These are phyloP conservation scores for Microctenopoma steveboyesi DNA, from an alignment of 2,797 vertebrate species.

Conservation along the genomic window DNA sequence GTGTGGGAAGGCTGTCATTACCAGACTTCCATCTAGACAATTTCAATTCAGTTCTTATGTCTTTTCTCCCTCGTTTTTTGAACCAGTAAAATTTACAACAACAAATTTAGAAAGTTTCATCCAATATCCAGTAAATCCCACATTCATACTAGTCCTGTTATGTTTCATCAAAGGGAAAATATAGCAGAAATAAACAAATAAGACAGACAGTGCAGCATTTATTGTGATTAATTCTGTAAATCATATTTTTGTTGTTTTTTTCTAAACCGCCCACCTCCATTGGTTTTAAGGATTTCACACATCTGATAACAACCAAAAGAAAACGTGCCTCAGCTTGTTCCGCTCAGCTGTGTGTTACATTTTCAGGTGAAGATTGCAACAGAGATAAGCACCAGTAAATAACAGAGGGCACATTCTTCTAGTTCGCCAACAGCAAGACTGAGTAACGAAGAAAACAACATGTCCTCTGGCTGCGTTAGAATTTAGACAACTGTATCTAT, in stretches of 20 bases:
- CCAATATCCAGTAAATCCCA: too few relatives aligned
- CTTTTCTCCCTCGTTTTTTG: too few relatives aligned
- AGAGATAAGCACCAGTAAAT: neutral
- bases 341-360: neutral
- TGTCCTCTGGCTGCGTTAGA: neutral
- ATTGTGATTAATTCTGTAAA: neutral
- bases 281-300: neutral
- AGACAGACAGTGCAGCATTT: neutral
- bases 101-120: too few relatives aligned
- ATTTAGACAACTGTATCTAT: conserved; percentile 1
- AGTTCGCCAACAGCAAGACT: neutral
- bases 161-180: neutral
- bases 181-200: neutral
- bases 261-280: neutral
- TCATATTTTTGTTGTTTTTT: neutral
- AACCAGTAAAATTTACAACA: too few relatives aligned
- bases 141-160: too few relatives aligned
- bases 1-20: neutral
- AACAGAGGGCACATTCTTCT: conserved; percentile 2
- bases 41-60: neutral
- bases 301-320: neutral
- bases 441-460: neutral
- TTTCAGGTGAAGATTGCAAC: neutral
- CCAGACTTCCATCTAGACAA: neutral
- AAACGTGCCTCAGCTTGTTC: conserved; percentile 14